These are phyloP conservation scores for Hylomyscus alleni DNA, from an alignment of 2,797 vertebrate genomes.

Conservation along the genomic window DNA sequence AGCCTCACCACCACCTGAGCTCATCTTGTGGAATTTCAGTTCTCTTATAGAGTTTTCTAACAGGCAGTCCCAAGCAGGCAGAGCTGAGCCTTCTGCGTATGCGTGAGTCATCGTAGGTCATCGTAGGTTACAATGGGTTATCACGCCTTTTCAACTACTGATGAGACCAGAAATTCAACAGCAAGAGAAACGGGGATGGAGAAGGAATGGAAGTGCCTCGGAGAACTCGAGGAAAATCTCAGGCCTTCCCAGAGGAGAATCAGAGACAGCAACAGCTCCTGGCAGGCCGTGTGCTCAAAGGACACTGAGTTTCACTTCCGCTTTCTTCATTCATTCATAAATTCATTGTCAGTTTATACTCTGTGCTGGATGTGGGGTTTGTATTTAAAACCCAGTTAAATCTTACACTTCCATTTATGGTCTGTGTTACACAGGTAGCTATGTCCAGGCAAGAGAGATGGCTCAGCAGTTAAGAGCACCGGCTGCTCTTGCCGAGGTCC, in stretches of 20 bases:
- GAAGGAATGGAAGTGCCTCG: neutral
- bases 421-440: neutral
- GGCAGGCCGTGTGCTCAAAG: neutral
- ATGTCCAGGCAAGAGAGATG: neutral
- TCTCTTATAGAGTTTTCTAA: neutral
- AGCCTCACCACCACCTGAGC: neutral
- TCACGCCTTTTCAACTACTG: accelerated
- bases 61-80: neutral
- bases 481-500: neutral
- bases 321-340: neutral
- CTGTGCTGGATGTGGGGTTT: neutral
- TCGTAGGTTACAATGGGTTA: neutral
- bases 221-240: neutral
- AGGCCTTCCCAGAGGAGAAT: neutral
- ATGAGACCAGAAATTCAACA: neutral
- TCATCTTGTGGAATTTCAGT: accelerated
- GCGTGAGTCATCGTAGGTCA: neutral
- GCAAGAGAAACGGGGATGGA: neutral
- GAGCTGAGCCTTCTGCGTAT: neutral
- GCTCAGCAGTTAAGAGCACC: neutral
- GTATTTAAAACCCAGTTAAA: neutral
- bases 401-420: neutral
- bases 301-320: neutral
- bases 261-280: neutral
- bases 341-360: neutral